These are phyloP conservation scores for Corella eumyota DNA, from an alignment of 23 tunicate genomes.

Conservation along the genomic window DNA sequence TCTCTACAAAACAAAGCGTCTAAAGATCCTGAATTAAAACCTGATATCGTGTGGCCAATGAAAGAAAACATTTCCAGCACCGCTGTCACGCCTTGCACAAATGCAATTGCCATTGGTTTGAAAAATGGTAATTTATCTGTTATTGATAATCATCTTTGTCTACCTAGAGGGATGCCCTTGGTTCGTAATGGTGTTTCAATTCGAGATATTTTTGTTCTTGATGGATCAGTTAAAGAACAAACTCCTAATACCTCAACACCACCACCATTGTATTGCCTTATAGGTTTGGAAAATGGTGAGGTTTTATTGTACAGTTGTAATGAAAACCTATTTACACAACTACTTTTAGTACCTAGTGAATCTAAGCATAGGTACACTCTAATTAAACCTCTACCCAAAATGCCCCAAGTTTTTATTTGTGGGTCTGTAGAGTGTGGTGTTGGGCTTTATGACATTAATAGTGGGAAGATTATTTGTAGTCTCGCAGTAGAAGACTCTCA, in stretches of 20 bases:
- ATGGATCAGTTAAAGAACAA: not conserved
- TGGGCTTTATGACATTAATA: conserved; percentile 5
- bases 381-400: conserved; percentile 5
- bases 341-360: not conserved
- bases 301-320: no score
- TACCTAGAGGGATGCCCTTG: conserved; percentile 16
- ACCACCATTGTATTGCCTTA: conserved; percentile 17
- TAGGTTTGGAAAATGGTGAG: not conserved
- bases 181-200: conserved; percentile 12
- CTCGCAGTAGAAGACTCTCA: conserved; percentile 26
- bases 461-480: conserved; percentile 27
- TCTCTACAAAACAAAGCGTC: conserved; percentile 21
- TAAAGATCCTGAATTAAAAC: conserved; percentile 48
- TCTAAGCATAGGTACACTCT: not conserved
- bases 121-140: conserved; percentile 46
- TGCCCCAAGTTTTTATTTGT: conserved; percentile 11
- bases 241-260: conserved; percentile 2
- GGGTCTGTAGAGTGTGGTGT: conserved; percentile 3
- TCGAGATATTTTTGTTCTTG: conserved; percentile 15
- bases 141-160: conserved; percentile 46
- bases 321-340: no score
- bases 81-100: conserved; percentile 28
- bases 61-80: conserved; percentile 17
- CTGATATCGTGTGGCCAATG: conserved; percentile 90
- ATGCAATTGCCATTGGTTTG: conserved; percentile 51